These are phyloP conservation scores for Dasyprocta punctata DNA, from an alignment of 2,113 vertebrate species.

Conservation along the genomic window DNA sequence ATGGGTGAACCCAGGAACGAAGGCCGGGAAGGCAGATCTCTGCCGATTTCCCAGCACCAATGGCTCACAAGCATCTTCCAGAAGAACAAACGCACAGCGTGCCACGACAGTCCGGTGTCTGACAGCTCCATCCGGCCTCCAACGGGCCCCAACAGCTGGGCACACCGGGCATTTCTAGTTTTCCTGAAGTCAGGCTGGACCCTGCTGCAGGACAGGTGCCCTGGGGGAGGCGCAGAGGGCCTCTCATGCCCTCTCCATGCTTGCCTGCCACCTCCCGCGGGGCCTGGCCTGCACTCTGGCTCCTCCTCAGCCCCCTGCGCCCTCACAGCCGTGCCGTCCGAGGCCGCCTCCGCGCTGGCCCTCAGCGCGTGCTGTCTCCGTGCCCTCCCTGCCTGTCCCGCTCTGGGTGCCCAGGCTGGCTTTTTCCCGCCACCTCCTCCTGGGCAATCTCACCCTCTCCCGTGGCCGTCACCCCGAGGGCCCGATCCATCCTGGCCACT, in stretches of 20 bases:
- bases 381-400: neutral
- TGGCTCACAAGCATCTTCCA: neutral
- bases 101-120: rapidly evolving
- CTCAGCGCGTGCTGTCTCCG: rapidly evolving
- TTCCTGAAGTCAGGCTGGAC: neutral
- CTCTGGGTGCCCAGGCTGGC: neutral
- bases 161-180: neutral
- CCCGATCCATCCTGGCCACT: neutral
- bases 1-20: neutral
- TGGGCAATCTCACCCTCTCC: neutral
- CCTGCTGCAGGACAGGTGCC: rapidly evolving
- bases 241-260: neutral
- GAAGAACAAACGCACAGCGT: rapidly evolving
- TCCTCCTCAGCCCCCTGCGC: neutral
- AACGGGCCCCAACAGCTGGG: neutral
- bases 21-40: neutral
- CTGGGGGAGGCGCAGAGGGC: neutral
- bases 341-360: neutral
- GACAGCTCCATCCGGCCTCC: neutral
- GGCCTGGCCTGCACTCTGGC: neutral
- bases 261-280: rapidly evolving
- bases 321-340: neutral
- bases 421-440: neutral
- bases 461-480: too few species aligned
- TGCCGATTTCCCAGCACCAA: too few species aligned